Base-by-base conservation (phyloP, 2,113 vertebrate species). In the Lasiurus cinereus region DNA sequence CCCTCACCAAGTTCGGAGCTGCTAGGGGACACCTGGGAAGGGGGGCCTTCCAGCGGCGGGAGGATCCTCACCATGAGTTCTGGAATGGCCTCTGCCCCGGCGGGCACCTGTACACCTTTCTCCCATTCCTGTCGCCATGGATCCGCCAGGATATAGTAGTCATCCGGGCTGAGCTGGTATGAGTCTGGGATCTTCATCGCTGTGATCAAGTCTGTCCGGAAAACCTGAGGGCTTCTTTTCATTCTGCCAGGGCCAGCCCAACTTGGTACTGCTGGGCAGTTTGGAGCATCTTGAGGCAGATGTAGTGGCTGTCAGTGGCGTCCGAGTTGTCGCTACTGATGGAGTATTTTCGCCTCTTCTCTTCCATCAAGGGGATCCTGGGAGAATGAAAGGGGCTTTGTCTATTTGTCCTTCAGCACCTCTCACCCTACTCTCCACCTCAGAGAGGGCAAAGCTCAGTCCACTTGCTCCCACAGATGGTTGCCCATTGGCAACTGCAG, bases 121-220 rank as follows among this genome's bases (percentile, higher is more conserved):
- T 99, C 99, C 99, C 99, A 99, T 93, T 99, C 99, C 94, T 99
- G 99, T 22, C 99, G 98, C 99, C 99, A 99, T 0, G 99, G 99
- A 96, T 99, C 99, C 0, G 99, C 99, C 91, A 99, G 98, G 73
- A 99, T 97, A 2, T 99, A 99, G 98, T 99, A 99, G 95, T 99
- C 99, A 0, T 99, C 99, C 0, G 98, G 98, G 93, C 98, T 99
- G 85, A 99, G 98, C 98, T 99, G 99, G 95, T 98, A 99, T 3
- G 99, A 99, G 97, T 99, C 99, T 0, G 99, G 99, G 92, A 99
- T 99, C 99, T 99, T 99, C 99, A 99, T 99, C 96, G 99, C 99
- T 10, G 99, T 99, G 97, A 99, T 99, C 97, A 99, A 98, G 97
- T 99, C 99, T 0, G 99, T 99, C 14, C 99, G 99, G 97, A 99